Conservation (phyloP, 1,140 invertebrate genomes). For the Solen grandis region DNA sequence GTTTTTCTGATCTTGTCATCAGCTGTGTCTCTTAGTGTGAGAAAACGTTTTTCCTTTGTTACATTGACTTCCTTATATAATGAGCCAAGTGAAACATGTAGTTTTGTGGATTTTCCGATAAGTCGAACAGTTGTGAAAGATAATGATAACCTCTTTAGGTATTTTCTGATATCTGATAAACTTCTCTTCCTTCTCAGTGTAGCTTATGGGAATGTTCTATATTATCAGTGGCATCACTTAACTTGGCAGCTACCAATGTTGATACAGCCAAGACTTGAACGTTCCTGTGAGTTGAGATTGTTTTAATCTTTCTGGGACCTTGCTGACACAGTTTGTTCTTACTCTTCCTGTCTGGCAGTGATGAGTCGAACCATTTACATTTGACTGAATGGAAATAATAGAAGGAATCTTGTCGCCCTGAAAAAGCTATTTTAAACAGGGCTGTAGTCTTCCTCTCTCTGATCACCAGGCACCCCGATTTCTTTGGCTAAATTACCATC, state of each 20-base stretch:
- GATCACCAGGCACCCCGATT: not conserved
- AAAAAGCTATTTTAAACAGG: not conserved
- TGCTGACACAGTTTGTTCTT: not conserved
- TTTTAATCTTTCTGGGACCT: not conserved
- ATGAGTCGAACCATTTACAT: not conserved
- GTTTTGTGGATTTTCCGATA: not conserved
- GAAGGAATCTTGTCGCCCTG: not conserved
- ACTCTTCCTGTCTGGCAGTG: not conserved
- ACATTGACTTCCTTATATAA: not conserved
- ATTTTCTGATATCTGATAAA: not conserved
- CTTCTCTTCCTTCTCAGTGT: not conserved
- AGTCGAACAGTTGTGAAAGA: not conserved
- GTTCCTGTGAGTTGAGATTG: not conserved
- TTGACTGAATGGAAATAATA: not conserved
- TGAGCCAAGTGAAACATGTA: not conserved
- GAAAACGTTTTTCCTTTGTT: not conserved
- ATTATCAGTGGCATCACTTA: not conserved
- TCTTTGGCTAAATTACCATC: not conserved
- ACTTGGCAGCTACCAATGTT: not conserved
- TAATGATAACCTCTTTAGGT: not conserved
- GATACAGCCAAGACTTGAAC: not conserved
- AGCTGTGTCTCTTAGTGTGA: not conserved
- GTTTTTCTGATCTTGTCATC: not conserved
- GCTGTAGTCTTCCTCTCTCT: not conserved
- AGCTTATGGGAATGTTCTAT: not conserved